A percentile compares a stretch with the other conserved stretches of the same genome.
These are phyloP conservation scores for Mycteria americana DNA, from an alignment of 2,797 vertebrate genomes.

Conservation along the genomic window DNA sequence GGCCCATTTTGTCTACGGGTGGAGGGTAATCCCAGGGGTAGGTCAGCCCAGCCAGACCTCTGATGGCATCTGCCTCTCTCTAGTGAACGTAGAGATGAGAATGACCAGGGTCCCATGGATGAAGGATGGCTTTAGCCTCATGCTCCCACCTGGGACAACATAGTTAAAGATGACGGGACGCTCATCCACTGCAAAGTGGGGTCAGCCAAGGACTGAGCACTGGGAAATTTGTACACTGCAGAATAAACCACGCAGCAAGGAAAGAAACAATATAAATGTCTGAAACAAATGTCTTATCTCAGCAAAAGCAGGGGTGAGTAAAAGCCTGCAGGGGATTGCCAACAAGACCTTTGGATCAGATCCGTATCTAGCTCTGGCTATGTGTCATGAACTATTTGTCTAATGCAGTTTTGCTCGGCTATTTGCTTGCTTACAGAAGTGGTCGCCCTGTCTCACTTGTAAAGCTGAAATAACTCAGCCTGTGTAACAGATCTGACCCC, in stretches of 20 bases:
- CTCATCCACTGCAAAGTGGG: neutral
- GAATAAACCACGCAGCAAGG: neutral
- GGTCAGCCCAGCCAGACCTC: neutral
- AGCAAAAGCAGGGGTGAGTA: conserved; percentile 34
- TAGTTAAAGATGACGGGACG: neutral
- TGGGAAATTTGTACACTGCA: neutral
- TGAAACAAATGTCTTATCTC: conserved; percentile 37
- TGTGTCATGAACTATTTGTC: neutral
- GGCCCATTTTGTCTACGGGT: neutral
- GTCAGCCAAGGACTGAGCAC: conserved; percentile 1
- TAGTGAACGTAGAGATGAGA: neutral
- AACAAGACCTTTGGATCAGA: conserved; percentile 19
- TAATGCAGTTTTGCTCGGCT: neutral
- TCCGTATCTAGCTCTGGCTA: neutral
- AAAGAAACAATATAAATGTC: conserved; percentile 29
- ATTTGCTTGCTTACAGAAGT: neutral
- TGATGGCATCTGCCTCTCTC: neutral
- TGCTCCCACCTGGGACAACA: neutral
- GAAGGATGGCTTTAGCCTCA: neutral
- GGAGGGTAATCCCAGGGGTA: neutral
- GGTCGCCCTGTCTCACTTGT: neutral
- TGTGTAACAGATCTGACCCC: neutral
- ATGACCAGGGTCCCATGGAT: neutral
- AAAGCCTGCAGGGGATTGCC: conserved; percentile 35
- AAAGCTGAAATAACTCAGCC: neutral